These are phyloP conservation scores for Ciconia nigra DNA, from an alignment of 2,797 vertebrate genomes.

Conservation along the genomic window DNA sequence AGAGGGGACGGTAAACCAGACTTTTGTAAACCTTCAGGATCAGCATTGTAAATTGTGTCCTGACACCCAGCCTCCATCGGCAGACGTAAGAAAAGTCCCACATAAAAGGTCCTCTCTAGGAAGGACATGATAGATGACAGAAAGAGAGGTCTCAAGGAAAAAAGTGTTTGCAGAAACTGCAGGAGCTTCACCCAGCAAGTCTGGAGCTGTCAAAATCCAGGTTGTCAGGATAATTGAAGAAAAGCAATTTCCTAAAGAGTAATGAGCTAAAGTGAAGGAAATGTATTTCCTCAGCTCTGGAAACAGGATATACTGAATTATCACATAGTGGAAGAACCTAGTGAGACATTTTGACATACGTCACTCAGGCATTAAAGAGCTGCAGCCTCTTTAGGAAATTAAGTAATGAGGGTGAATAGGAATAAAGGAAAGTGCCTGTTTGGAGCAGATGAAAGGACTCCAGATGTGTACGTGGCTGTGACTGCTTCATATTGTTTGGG, in stretches of 20 bases:
- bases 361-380: background rate
- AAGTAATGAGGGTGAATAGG: slow-evolving; percentile 37
- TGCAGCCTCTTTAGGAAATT: slow-evolving; percentile 18
- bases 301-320: slow-evolving; percentile 59
- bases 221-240: slow-evolving; percentile 62
- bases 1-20: background rate
- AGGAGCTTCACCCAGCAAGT: background rate
- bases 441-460: background rate
- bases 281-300: slow-evolving; percentile 34
- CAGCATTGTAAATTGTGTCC: background rate
- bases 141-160: background rate
- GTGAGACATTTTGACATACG: background rate
- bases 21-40: background rate
- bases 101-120: background rate
- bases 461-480: background rate
- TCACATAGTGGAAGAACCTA: slow-evolving; percentile 35
- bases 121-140: background rate
- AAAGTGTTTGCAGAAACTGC: background rate
- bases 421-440: slow-evolving; percentile 5
- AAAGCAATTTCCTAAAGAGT: slow-evolving; percentile 60
- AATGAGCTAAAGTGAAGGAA: slow-evolving; percentile 60
- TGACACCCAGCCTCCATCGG: background rate
- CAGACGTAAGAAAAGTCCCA: background rate
- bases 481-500: slow-evolving; percentile 29
- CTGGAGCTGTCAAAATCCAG: slow-evolving; percentile 26